A percentile compares a stretch with the other conserved stretches of the same genome.
Evolutionary conservation across 1,140 invertebrate species (phyloP).

Genomic region (Ectropis grisescens): DNA sequence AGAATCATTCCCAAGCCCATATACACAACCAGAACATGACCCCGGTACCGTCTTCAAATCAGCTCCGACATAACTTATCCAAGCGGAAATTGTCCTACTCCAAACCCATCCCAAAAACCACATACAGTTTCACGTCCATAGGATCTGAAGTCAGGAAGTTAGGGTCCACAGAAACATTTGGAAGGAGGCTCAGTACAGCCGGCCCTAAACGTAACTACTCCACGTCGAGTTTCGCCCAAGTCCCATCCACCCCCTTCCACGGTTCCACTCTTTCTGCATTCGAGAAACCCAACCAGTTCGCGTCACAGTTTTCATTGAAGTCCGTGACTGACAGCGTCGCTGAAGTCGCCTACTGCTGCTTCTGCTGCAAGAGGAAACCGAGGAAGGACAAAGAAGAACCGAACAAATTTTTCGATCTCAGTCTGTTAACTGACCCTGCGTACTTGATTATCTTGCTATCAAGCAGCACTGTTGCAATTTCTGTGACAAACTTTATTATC

Average conservation of each 20-base stretch:
- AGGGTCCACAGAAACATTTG: conserved; percentile 39
- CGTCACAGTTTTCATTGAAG: conserved; percentile 81
- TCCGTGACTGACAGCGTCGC: conserved; percentile 73
- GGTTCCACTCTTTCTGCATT: conserved; percentile 84
- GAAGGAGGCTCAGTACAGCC: conserved; percentile 30
- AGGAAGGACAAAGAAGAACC: conserved; percentile 37
- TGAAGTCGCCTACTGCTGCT: conserved; percentile 56
- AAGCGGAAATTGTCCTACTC: conserved; percentile 49
- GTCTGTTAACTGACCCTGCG: conserved; percentile 79
- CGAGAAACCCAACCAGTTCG: conserved; percentile 76
- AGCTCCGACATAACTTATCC: conserved; percentile 33
- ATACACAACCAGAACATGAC: conserved; percentile 20
- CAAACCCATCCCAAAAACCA: conserved; percentile 32
- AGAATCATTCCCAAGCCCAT: conserved; percentile 21
- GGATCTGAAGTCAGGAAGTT: conserved; percentile 16
- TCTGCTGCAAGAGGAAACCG: conserved; percentile 41
- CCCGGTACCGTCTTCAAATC: conserved; percentile 11
- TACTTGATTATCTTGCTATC: conserved; percentile 86
- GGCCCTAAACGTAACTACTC: conserved; percentile 76
- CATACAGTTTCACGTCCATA: conserved; percentile 40
- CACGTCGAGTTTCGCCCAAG: conserved; percentile 84
- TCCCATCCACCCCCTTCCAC: conserved; percentile 82
- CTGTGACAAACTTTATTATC: conserved; percentile 89
- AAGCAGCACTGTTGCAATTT: conserved; percentile 86
- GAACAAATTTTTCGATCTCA: conserved; percentile 81